A percentile compares a stretch with the other conserved stretches of the same genome.
Evolutionary conservation across 1,140 invertebrate genomes (phyloP).

Genomic region (Drosophila subpulchrella): DNA sequence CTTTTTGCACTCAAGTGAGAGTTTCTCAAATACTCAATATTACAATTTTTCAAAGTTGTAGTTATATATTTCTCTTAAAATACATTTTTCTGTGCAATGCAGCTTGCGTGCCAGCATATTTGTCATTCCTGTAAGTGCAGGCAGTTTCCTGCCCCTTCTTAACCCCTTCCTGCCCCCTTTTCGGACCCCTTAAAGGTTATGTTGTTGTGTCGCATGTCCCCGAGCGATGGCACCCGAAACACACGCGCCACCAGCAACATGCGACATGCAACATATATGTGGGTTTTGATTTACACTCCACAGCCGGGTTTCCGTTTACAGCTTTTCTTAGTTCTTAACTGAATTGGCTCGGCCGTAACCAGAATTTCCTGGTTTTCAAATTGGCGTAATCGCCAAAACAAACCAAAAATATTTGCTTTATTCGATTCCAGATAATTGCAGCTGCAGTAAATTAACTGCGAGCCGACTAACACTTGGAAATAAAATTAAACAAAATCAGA

Average conservation of each 20-base stretch:
- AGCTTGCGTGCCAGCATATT: slow-evolving; percentile 68
- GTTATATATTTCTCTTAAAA: not conserved
- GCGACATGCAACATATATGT: slow-evolving; percentile 33
- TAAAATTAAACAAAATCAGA: not conserved
- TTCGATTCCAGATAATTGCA: slow-evolving; percentile 25
- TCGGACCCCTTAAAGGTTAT: slow-evolving; percentile 76
- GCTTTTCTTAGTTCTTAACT: not conserved
- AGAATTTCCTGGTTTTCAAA: slow-evolving; percentile 9
- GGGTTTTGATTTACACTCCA: slow-evolving; percentile 10
- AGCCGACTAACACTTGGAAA: not conserved
- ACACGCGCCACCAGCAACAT: slow-evolving; percentile 50
- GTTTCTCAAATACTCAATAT: too few species aligned
- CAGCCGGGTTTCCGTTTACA: slow-evolving; percentile 1
- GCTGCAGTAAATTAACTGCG: not conserved
- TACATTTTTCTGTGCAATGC: slow-evolving; percentile 40
- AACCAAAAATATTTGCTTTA: slow-evolving; percentile 32
- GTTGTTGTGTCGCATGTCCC: slow-evolving; percentile 59
- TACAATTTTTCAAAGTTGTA: too few species aligned
- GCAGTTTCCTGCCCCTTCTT: slow-evolving; percentile 34
- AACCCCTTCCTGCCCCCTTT: not conserved
- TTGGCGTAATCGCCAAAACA: slow-evolving; percentile 15
- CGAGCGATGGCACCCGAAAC: slow-evolving; percentile 44
- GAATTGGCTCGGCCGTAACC: slow-evolving; percentile 8
- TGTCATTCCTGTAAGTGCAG: slow-evolving; percentile 59
- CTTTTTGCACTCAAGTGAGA: not conserved